These are phyloP conservation scores for Dicerorhinus sumatrensis DNA, from an alignment of 2,113 vertebrate species.

Conservation along the genomic window DNA sequence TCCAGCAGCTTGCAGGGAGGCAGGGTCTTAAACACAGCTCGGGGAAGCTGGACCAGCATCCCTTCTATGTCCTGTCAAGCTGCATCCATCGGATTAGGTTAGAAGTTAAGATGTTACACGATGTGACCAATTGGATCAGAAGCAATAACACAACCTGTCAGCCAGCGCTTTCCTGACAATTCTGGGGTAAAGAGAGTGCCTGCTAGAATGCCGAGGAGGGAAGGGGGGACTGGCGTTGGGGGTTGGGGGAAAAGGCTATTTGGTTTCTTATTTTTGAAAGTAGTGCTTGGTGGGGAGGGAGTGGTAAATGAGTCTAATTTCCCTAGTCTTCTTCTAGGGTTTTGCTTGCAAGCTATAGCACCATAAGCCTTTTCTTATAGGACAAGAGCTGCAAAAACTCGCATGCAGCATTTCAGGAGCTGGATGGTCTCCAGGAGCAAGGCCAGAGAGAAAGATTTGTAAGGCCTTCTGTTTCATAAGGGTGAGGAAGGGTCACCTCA, in stretches of 20 bases:
- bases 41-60: neutral
- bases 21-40: neutral
- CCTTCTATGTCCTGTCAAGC: conserved; percentile 68
- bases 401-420: neutral
- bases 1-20: neutral
- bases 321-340: neutral
- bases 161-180: conserved; percentile 15
- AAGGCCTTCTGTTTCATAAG: neutral
- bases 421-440: neutral
- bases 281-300: neutral
- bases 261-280: neutral
- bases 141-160: conserved; percentile 53
- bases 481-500: neutral
- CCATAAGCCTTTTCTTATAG: neutral
- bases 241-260: accelerated
- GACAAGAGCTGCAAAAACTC: neutral
- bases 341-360: neutral
- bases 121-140: conserved; percentile 77
- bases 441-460: neutral
- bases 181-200: neutral
- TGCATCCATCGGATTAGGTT: conserved; percentile 71
- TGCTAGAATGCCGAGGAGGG: neutral
- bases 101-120: conserved; percentile 72
- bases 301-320: neutral
- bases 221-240: neutral